phyloP scores from a whole-genome alignment of 2,797 vertebrate genomes.

The Syndactyla subalaris region DNA sequence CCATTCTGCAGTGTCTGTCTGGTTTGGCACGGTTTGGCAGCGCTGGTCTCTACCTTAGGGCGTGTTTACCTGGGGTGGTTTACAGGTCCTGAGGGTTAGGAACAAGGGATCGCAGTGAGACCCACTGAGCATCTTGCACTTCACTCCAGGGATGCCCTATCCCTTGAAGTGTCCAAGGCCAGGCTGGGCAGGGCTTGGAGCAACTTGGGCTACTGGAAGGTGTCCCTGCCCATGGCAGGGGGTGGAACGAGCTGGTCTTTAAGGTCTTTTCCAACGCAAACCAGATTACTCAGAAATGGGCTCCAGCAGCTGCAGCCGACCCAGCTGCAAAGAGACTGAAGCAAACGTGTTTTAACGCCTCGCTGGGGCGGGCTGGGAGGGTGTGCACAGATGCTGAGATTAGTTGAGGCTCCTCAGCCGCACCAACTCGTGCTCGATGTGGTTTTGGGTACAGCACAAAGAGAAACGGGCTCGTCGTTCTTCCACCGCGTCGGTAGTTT shows the following conservation, averaged over 20 bases:
- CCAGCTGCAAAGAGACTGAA: background rate
- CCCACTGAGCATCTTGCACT: background rate
- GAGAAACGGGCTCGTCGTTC: background rate
- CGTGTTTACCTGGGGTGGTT: fast-evolving
- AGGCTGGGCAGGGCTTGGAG: fast-evolving
- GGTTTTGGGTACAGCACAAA: background rate
- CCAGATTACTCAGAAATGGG: background rate
- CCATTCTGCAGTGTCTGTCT: fast-evolving
- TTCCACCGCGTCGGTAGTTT: background rate
- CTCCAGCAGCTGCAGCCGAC: background rate
- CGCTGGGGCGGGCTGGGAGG: background rate
- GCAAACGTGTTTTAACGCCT: background rate
- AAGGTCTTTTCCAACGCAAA: background rate
- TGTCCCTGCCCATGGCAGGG: background rate
- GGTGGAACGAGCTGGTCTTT: background rate
- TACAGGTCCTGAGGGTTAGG: fast-evolving
- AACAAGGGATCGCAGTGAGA: background rate
- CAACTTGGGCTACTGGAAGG: fast-evolving
- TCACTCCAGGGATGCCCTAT: background rate
- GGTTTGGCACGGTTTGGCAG: background rate
- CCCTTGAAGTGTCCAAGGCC: background rate
- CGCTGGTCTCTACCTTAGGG: fast-evolving
- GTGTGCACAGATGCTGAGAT: constrained; percentile 9
- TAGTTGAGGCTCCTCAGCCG: background rate
- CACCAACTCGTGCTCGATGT: background rate